Conservation (phyloP, 2,113 vertebrate genomes). For the Nycticebus coucang region DNA sequence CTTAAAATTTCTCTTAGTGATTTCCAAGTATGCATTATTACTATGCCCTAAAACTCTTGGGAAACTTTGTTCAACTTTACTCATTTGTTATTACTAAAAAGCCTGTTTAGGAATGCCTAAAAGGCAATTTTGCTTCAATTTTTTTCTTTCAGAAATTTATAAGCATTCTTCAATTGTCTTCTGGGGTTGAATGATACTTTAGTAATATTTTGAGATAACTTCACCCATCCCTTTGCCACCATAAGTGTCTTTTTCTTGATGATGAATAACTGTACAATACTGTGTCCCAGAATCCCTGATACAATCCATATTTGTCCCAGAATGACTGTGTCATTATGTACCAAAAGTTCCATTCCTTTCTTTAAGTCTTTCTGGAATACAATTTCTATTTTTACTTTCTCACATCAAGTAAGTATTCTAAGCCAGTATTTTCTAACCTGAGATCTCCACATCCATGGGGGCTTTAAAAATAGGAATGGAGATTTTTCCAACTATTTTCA, state of each 20-base stretch:
- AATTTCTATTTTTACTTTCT: neutral
- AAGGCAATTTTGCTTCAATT: slow-evolving; percentile 68
- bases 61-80: slow-evolving; percentile 77
- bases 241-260: neutral
- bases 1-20: neutral
- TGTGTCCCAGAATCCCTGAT: neutral
- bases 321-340: neutral
- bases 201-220: neutral
- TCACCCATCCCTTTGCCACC: neutral
- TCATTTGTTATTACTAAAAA: slow-evolving; percentile 80
- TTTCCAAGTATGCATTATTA: neutral
- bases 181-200: neutral
- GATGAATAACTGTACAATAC: neutral
- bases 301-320: neutral
- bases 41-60: slow-evolving; percentile 65
- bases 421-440: neutral
- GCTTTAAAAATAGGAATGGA: neutral
- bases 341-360: neutral
- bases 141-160: slow-evolving; percentile 83
- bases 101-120: slow-evolving; percentile 72
- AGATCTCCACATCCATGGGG: neutral
- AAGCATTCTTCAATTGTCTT: neutral
- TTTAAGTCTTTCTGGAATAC: neutral
- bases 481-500: neutral
- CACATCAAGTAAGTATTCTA: neutral